Evolutionary conservation across 2,797 vertebrate species (phyloP).

Genomic region (Molossus molossus): DNA sequence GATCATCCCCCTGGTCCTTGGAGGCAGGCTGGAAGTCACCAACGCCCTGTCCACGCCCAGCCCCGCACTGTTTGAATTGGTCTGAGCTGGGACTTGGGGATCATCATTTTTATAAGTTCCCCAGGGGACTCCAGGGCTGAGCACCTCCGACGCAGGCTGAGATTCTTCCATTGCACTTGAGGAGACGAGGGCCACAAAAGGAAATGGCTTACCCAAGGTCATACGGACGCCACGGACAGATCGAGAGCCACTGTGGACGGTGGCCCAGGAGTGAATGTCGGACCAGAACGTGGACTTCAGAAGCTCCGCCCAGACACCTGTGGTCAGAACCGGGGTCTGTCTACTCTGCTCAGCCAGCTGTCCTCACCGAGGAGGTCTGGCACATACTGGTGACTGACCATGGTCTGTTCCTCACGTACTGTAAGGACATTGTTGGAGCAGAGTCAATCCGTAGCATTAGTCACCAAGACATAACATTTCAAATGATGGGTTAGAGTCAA

Average conservation of each 20-base stretch:
- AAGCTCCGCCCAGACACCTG: not conserved
- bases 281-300: not conserved
- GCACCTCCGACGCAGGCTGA: not conserved
- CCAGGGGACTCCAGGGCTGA: not conserved
- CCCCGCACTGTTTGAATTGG: not conserved
- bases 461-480: constrained; percentile 55
- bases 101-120: not conserved
- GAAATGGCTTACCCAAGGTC: not conserved
- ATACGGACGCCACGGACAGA: not conserved
- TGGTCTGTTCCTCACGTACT: not conserved
- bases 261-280: fast-evolving
- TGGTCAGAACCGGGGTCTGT: not conserved
- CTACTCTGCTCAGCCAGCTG: not conserved
- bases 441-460: not conserved
- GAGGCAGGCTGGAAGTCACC: not conserved
- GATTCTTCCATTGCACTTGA: not conserved
- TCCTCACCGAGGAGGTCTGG: not conserved
- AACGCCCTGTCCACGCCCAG: not conserved
- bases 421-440: not conserved
- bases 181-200: not conserved
- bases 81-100: not conserved
- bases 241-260: fast-evolving
- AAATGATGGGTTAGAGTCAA: constrained; percentile 46
- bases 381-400: not conserved
- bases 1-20: not conserved